phyloP scores from a whole-genome alignment of 2,888 invertebrate species.

The Alloplasta piceator region DNA sequence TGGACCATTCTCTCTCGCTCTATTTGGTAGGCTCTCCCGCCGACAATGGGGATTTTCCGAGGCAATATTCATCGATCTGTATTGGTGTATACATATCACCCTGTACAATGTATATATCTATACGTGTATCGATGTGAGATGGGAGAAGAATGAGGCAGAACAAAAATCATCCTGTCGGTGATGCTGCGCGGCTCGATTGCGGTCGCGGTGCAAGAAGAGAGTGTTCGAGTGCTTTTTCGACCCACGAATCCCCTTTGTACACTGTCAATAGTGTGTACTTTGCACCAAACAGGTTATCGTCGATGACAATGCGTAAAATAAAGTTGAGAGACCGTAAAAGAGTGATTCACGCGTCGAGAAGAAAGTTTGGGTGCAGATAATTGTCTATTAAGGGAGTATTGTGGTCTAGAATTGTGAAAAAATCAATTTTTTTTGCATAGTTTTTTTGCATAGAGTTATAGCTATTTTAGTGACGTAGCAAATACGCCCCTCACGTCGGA shows the following conservation, averaged over 20 bases:
- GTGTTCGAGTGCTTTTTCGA: constrained; percentile 62
- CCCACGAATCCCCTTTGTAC: constrained; percentile 58
- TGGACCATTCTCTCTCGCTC: constrained; percentile 42
- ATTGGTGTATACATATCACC: constrained; percentile 46
- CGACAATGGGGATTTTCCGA: constrained; percentile 61
- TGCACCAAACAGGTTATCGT: constrained; percentile 51
- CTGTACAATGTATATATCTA: constrained; percentile 30
- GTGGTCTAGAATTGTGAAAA: background rate
- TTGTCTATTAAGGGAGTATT: too few relatives aligned
- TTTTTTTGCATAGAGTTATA: background rate
- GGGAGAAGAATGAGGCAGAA: constrained; percentile 22
- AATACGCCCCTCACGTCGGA: too few relatives aligned
- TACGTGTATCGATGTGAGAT: constrained; percentile 45
- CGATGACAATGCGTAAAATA: constrained; percentile 44
- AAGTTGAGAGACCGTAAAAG: background rate
- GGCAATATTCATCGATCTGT: constrained; percentile 64
- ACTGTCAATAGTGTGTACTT: constrained; percentile 11
- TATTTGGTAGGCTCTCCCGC: constrained; percentile 39
- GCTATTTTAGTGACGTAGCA: too few relatives aligned
- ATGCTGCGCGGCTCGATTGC: constrained; percentile 33
- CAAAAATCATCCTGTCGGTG: constrained; percentile 47
- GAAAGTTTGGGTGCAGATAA: too few relatives aligned
- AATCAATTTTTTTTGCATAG: background rate
- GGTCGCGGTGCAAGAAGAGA: constrained; percentile 48
- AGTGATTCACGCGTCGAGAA: background rate